Conservation (phyloP, 2,888 invertebrate species). For the Pollenia labialis region DNA sequence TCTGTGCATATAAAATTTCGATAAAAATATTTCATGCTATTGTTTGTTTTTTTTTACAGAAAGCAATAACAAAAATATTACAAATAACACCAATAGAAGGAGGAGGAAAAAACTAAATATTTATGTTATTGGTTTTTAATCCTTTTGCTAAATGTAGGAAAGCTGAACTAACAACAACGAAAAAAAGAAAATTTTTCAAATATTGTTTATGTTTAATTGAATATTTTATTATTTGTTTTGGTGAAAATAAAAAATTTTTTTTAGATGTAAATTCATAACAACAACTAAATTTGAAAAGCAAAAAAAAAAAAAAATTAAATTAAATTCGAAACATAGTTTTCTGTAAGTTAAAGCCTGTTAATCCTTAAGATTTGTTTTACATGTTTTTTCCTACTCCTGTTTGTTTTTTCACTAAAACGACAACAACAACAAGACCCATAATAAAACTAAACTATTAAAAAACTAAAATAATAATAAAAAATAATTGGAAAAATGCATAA, state of each 20-base stretch:
- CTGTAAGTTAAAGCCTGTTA: slow-evolving; percentile 57
- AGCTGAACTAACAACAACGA: slow-evolving; percentile 6
- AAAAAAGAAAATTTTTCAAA: slow-evolving; percentile 25
- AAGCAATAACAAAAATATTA: slow-evolving; percentile 15
- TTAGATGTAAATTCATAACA: slow-evolving; percentile 41
- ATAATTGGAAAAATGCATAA: slow-evolving; percentile 53
- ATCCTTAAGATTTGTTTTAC: slow-evolving; percentile 65
- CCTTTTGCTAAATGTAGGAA: slow-evolving; percentile 47
- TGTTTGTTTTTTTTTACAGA: slow-evolving; percentile 8
- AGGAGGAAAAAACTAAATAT: slow-evolving; percentile 18
- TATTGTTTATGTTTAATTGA: slow-evolving; percentile 53
- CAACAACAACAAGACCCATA: neutral
- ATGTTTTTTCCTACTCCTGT: slow-evolving; percentile 4
- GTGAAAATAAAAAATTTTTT: neutral
- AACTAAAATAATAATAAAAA: slow-evolving; percentile 49
- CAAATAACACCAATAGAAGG: slow-evolving; percentile 32
- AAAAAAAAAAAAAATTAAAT: slow-evolving; percentile 33
- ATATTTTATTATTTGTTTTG: slow-evolving; percentile 50
- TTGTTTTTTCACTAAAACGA: neutral
- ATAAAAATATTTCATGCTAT: slow-evolving; percentile 10
- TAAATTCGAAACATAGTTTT: slow-evolving; percentile 39
- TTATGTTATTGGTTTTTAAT: slow-evolving; percentile 66
- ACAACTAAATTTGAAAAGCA: slow-evolving; percentile 5
- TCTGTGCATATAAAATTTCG: neutral
- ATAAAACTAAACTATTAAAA: slow-evolving; percentile 31